Base-by-base conservation (phyloP, 2,888 invertebrate genomes). In the Megastigmus dorsalis region DNA sequence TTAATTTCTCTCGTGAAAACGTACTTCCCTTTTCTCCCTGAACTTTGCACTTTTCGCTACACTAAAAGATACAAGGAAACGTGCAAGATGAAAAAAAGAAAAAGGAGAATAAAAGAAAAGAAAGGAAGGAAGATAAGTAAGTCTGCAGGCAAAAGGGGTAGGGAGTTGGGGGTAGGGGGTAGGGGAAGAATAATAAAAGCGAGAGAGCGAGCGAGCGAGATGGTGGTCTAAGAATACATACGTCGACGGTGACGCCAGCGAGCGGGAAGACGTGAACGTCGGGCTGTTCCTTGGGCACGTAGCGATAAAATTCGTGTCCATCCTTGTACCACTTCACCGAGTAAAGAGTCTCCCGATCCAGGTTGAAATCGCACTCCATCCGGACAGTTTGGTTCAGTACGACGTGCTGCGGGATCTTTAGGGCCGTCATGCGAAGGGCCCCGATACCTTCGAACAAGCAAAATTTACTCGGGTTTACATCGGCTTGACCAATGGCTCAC, bases 311-410 rank as follows among this genome's bases (percentile, higher is more conserved):
- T 79, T 89, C 89, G 77, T 87, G 84, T 45, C 87, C 88, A 79
- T 88, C 87, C 80, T 88, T 89, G 84, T 89, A 89, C 89, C 89
- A 89, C 81, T 89, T 89, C 36, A 89, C 89, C 30, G 89, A 88
- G 80, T 89, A 89, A 10, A 89, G 84, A 63, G 82, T 80, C 78
- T 89, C 89, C 52, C 84, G 82, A 79, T 89, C 89, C 79, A 89
- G 78, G 78, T 89, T 88, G 80, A 88, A 89, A 80, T 88, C 87
- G 82, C 89, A 89, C 77, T 88, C 88, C 80, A 89, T 83, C 30
- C 86, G 86, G 41, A 89, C 88, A 65, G 88, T 86, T 79, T 89
- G 87, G 74, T 88, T 88, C 62, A 88, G 81, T 23, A 87, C 86
- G 72, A 88, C 88, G 81, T 89, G 88, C 72, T 85, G 83, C 18